Evolutionary conservation across 1,140 invertebrate species (phyloP), one percentile per base, ranked within the genome.

Genomic region (Drosophila tani): DNA sequence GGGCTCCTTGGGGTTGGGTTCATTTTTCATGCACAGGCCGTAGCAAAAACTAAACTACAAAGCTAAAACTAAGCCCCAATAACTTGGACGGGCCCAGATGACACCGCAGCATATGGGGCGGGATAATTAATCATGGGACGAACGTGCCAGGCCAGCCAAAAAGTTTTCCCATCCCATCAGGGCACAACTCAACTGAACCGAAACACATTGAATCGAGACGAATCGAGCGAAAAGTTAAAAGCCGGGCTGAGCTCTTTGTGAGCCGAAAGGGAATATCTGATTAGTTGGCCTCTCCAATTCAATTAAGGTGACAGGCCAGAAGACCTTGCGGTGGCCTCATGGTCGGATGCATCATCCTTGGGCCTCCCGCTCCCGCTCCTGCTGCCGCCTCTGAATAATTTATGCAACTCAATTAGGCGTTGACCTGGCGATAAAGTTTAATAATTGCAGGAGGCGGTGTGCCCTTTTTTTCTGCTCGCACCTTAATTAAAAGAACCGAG

Each of bases 41-140:
- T 80, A 24, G 55, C 49, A 38, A 47, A 46, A 66, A 76, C 64
- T 41, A 50, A 75, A 79, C 82, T 80, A 83, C 70, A 76, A 81
- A 76, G 79, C 76, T 70, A 60, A 68, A 77, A 69, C 83, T 79
- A 67, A 81, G 77, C 82, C 62, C 77, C 78, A 68, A 79, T 88
- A 86, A 76, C 64, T 83, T 79, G 60, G 53, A 62, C 55, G 47
- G 49, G 57, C 57, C 68, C 77, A 66, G 75, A 88, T 87, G 83
- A 87, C 81, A 83, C 82, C 79, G 77, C 73, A 88, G 82, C 83
- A 87, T 83, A 87, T 87, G 83, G 76, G 68, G 32, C 57, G 74
- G 83, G 60, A 83, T 88, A 87, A 88, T 87, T 87, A 87, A 87
- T 87, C 84, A 87, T 87, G 53, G 67, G 41, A 59, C 55, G 76